These are phyloP conservation scores for Gastracanthus pulcherrimus DNA, from an alignment of 2,888 invertebrate genomes.

Conservation along the genomic window DNA sequence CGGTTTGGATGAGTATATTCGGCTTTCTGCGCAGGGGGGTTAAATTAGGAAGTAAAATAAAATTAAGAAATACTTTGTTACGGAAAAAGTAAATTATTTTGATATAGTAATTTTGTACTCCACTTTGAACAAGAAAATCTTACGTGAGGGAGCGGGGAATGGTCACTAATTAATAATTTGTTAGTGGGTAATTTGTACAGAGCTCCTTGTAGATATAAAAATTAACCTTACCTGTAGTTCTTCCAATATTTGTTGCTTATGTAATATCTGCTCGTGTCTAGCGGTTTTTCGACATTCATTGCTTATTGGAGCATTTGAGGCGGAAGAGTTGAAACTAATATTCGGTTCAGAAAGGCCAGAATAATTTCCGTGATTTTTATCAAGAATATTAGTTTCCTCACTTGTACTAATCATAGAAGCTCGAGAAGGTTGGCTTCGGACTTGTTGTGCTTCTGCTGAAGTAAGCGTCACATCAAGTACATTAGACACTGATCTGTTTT, in stretches of 20 bases:
- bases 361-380: conserved; percentile 77
- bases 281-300: conserved; percentile 70
- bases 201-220: no score
- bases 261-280: conserved; percentile 82
- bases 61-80: no score
- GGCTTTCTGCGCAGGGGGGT: no score
- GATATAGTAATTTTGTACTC: no score
- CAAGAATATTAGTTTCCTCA: conserved; percentile 78
- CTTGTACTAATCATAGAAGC: conserved; percentile 74
- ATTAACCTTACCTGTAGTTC: conserved; percentile 77
- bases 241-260: conserved; percentile 85
- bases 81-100: no score
- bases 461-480: conserved; percentile 79
- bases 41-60: no score
- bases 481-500: conserved; percentile 79
- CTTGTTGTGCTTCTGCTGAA: conserved; percentile 81
- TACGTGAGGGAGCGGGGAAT: no score
- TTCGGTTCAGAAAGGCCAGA: conserved; percentile 72
- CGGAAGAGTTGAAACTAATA: conserved; percentile 66
- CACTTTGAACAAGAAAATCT: no score
- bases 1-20: no score
- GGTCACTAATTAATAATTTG: no score
- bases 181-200: no score
- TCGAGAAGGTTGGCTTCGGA: conserved; percentile 75
- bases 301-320: conserved; percentile 59